These are phyloP conservation scores for Gila robusta DNA, from an alignment of 2,797 vertebrate species.

Conservation along the genomic window DNA sequence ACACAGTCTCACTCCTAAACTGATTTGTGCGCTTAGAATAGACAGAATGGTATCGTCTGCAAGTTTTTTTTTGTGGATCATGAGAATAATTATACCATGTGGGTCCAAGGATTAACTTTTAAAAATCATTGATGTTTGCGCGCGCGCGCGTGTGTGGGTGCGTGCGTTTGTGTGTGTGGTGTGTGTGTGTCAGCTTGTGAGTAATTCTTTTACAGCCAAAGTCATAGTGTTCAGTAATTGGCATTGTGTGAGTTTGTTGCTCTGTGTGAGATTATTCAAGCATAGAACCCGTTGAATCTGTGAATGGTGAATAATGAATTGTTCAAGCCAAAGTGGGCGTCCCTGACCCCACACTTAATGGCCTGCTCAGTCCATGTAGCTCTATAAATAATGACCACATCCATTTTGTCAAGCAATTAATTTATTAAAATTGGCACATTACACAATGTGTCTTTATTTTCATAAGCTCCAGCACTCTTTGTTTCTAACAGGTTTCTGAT, in stretches of 20 bases:
- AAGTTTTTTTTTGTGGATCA: too few species aligned
- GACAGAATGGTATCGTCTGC: too few species aligned
- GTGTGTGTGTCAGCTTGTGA: too few species aligned
- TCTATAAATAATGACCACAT: slow-evolving; percentile 7
- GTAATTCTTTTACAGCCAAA: too few species aligned
- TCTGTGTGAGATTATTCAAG: slow-evolving; percentile 4
- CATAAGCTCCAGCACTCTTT: background rate
- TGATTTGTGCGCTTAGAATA: too few species aligned
- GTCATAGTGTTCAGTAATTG: background rate
- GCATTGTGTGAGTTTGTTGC: slow-evolving; percentile 6
- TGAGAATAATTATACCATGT: too few species aligned
- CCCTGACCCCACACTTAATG: background rate
- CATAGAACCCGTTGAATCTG: background rate
- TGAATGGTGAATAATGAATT: slow-evolving; percentile 12
- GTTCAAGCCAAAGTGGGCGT: slow-evolving; percentile 1
- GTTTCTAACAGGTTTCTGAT: background rate
- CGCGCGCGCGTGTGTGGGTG: too few species aligned
- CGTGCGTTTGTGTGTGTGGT: too few species aligned
- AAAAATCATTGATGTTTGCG: too few species aligned
- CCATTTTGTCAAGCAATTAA: background rate
- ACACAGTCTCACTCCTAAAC: too few species aligned
- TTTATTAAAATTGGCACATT: slow-evolving; percentile 17
- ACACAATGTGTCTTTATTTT: slow-evolving; percentile 15
- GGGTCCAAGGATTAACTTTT: too few species aligned
- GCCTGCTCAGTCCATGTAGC: background rate